Evolutionary conservation across 2,113 vertebrate genomes (phyloP), one percentile per base, ranked within the genome.

Genomic region (Engystomops pustulosus): DNA sequence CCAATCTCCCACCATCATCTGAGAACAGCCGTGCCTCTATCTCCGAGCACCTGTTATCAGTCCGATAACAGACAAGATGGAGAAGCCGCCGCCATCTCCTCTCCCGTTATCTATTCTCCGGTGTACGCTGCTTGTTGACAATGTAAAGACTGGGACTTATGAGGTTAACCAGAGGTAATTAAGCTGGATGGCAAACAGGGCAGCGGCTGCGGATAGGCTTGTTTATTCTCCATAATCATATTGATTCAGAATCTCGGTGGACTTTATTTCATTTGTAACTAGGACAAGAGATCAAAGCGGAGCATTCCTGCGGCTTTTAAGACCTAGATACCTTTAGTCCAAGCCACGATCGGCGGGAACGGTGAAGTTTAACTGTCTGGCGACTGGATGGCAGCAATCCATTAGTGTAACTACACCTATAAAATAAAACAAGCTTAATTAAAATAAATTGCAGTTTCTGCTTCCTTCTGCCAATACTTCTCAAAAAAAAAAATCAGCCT

Each of bases 261-360:
- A 82, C 68, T 82, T 82, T 82, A 82, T 82, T 82, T 82, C 67
- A 82, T 82, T 82, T 82, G 68, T 72, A 82, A 82, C 80, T 82
- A 82, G 80, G 80, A 72, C 80, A 82, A 71, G 68, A 82, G 80
- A 82, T 82, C 80, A 82, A 82, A 82, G 68, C 49, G 20, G 55
- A 82, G 60, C 67, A 82, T 82, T 82, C 68, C 51, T 72, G 68
- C 32, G 32, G 67, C 68, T 82, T 81, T 72, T 44, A 71, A 71
- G 34, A 72, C 67, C 36, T 58, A 53, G 80, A 82, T 72, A 70
- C 51, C 68, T 82, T 82, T 27, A 72, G 80, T 71, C 45, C 67
- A 55, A 69, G 45, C n/a, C 62, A 81, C 30, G 18, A 55, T 34
- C 14, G 6, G 47, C 45, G 18, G 17, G 27, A 17, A 20, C 1